phyloP scores from a whole-genome alignment of 1,140 invertebrate species.

The Pollicipes pollicipes region DNA sequence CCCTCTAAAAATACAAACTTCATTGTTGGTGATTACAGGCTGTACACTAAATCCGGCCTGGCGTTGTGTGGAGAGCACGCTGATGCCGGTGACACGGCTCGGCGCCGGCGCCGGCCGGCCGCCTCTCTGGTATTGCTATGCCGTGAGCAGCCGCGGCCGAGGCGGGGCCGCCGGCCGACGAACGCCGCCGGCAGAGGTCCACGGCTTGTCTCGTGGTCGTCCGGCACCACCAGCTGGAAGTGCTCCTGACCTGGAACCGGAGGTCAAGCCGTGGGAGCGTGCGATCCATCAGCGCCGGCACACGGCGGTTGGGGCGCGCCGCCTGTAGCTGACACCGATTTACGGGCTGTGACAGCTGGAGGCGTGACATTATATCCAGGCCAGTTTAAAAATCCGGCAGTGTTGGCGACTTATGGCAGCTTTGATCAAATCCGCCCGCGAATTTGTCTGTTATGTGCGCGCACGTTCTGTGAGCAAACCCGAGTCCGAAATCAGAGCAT shows the following conservation, averaged over 20 bases:
- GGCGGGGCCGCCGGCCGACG: background rate
- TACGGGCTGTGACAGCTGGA: too few species aligned
- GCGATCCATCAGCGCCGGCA: too few species aligned
- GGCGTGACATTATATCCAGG: too few species aligned
- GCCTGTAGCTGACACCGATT: too few species aligned
- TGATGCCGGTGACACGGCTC: background rate
- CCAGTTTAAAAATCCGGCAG: too few species aligned
- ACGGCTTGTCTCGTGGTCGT: slow-evolving; percentile 29
- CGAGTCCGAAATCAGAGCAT: too few species aligned
- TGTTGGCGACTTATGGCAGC: too few species aligned
- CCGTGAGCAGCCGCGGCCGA: background rate
- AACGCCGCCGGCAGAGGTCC: background rate
- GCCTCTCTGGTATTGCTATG: background rate
- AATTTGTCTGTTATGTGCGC: too few species aligned
- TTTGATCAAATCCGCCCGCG: too few species aligned
- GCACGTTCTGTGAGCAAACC: too few species aligned
- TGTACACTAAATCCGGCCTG: background rate
- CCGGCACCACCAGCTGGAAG: slow-evolving; percentile 28
- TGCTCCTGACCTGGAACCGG: slow-evolving; percentile 26
- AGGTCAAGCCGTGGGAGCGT: too few species aligned
- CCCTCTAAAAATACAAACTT: slow-evolving; percentile 1
- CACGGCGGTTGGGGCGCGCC: too few species aligned
- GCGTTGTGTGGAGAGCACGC: background rate
- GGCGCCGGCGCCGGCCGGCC: background rate
- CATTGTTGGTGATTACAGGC: background rate